Evolutionary conservation across 2,888 invertebrate species (phyloP), one percentile per base, ranked within the genome.

Genomic region (Mesopsocus fuscifrons): DNA sequence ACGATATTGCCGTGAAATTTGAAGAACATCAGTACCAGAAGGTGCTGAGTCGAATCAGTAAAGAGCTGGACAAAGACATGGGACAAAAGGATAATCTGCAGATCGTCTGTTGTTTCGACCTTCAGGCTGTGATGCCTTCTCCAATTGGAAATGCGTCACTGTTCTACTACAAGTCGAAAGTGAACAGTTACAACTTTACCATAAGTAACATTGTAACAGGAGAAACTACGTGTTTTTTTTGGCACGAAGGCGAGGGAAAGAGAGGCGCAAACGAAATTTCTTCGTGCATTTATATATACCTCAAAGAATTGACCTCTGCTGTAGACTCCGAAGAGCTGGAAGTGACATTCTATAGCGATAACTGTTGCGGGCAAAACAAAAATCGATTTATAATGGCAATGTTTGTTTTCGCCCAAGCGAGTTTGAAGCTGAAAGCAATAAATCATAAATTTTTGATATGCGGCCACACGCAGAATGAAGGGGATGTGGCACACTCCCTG

Each of bases 141-240:
- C 42, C 45, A 13, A 20, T n/a, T 18, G 34, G 42, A 18, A 31
- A 42, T 16, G 42, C 17, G 20, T 43, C 42, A 23, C 11, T 26
- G 26, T 45, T 42, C 30, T 45, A 45, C 32, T 45, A 45, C 31
- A 43, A 34, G 18, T 17, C 5, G 11, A 26, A 26, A 26, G 6
- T 26, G 26, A 26, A 11, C 26, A 9, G 26, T 11, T 26, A 26
- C 26, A 26, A 26, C 11, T 26, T 26, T 26, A 26, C 26, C 6
- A 26, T 26, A 9, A 26, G 8, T 9, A 26, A 26, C 26, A 26
- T 26, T 9, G 8, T 26, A 9, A 26, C 26, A 6, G 11, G 11
- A 26, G 26, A 6, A 6, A 26, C 26, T 9, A 11, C 11, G 11
- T 26, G 26, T 26, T 26, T 9, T 26, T 26, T 26, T 11, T 26